A percentile compares a stretch with the other conserved stretches of the same genome.
Conservation (phyloP, 2,797 vertebrate species). For the Triplophysa yarkandensis region DNA sequence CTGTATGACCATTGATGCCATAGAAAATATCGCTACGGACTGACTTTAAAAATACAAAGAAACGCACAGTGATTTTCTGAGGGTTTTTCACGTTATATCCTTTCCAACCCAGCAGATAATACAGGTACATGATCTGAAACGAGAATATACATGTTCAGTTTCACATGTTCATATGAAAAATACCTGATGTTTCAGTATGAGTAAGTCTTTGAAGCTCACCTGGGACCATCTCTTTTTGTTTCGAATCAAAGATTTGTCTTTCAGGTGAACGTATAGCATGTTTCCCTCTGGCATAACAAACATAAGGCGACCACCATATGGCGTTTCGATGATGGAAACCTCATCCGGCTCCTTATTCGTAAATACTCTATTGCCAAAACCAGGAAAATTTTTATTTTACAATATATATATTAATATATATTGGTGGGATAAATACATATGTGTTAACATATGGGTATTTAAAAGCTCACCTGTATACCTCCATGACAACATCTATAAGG, state of each 20-base stretch:
- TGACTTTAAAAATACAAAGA: neutral
- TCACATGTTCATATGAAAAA: neutral
- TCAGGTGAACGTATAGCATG: constrained; percentile 78
- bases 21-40: neutral
- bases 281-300: constrained; percentile 80
- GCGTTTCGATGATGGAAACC: constrained; percentile 75
- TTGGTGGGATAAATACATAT: neutral
- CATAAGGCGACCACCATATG: constrained; percentile 78
- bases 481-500: constrained; percentile 72
- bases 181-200: neutral
- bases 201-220: constrained; percentile 58
- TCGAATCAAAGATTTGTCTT: constrained; percentile 77
- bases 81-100: constrained; percentile 78
- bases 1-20: neutral
- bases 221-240: constrained; percentile 86
- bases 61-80: constrained; percentile 71
- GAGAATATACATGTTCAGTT: constrained; percentile 19
- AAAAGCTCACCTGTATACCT: constrained; percentile 75
- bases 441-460: neutral
- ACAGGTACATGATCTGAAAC: constrained; percentile 83
- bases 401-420: no score
- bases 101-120: constrained; percentile 83
- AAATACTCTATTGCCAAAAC: constrained; percentile 69
- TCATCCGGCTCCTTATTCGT: constrained; percentile 82
- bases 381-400: neutral